Evolutionary conservation across 2,797 vertebrate genomes (phyloP).

Genomic region (Phataginus tricuspis): DNA sequence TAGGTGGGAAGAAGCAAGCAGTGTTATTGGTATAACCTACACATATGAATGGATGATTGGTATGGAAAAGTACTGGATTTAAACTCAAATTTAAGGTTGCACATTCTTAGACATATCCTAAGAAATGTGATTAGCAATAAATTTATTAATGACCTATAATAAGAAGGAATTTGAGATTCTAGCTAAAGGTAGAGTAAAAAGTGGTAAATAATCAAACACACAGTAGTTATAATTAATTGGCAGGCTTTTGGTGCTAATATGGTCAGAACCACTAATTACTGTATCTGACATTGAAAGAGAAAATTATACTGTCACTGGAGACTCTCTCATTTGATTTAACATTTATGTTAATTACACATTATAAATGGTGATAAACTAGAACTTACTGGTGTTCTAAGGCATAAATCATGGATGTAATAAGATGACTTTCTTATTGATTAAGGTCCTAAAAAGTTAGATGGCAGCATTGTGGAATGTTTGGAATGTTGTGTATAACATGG

Average conservation of each 20-base stretch:
- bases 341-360: neutral
- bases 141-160: neutral
- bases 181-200: neutral
- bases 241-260: neutral
- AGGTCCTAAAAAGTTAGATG: neutral
- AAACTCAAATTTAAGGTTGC: neutral
- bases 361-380: neutral
- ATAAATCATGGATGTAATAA: neutral
- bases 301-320: neutral
- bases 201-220: neutral
- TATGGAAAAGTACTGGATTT: neutral
- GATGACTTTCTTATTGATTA: neutral
- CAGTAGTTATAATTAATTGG: neutral
- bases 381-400: neutral
- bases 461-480: neutral
- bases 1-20: neutral
- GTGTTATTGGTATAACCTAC: neutral
- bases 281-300: neutral
- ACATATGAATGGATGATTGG: neutral
- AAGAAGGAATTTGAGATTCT: neutral
- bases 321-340: neutral
- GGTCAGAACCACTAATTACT: neutral
- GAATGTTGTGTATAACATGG: neutral
- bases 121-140: neutral
- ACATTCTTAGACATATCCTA: neutral